Evolutionary conservation across 2,888 invertebrate genomes (phyloP).

Genomic region (Troglohyphantes excavatus): DNA sequence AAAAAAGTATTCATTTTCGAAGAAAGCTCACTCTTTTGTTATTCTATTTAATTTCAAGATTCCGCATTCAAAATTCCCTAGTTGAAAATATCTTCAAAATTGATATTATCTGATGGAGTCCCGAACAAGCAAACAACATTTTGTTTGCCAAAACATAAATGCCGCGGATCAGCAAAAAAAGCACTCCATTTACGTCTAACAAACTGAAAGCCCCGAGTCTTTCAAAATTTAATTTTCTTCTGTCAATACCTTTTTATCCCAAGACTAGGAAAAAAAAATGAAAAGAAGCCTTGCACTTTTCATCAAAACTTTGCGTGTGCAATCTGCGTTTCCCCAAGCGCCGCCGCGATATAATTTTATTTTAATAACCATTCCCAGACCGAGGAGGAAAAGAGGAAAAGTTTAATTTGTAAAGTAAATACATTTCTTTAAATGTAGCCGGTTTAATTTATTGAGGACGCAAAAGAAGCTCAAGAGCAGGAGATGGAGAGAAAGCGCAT

Average conservation of each 20-base stretch:
- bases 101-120: neutral
- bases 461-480: neutral
- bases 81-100: neutral
- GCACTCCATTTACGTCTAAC: constrained; percentile 4
- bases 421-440: constrained; percentile 39
- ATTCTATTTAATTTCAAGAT: neutral
- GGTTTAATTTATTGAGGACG: constrained; percentile 54
- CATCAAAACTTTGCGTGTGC: constrained; percentile 22
- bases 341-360: constrained; percentile 19
- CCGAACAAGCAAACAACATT: neutral
- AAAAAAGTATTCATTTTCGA: no score
- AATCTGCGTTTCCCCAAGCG: constrained; percentile 1
- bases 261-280: neutral
- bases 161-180: neutral
- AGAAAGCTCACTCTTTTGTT: neutral
- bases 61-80: neutral
- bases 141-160: neutral
- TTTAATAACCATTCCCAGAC: constrained; percentile 60
- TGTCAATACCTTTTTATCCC: constrained; percentile 30
- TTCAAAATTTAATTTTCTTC: constrained; percentile 45
- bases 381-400: constrained; percentile 4
- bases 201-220: neutral
- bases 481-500: neutral
- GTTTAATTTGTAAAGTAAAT: constrained; percentile 68
- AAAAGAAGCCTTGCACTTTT: neutral